A percentile compares a stretch with the other conserved stretches of the same genome.
Conservation (phyloP, 23 tunicate genomes). For the Botrylloides violaceus region DNA sequence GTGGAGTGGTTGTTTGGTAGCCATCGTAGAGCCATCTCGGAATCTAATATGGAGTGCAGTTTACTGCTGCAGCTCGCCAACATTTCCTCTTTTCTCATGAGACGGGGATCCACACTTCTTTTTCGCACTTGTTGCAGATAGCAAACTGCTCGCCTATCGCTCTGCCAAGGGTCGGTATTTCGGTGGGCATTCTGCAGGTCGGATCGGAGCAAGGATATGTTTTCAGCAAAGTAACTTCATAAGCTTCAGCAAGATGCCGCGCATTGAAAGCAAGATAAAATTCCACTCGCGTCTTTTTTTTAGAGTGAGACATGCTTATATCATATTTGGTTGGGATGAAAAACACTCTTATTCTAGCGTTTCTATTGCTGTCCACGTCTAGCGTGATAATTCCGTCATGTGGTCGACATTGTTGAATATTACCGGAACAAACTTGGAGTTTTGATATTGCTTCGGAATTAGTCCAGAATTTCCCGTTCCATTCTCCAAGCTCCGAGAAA, state of each 20-base stretch:
- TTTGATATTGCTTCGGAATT: background rate
- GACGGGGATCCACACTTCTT: too few relatives aligned
- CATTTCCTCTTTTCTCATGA: too few relatives aligned
- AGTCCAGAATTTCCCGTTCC: constrained; percentile 19
- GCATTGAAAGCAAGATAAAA: constrained; percentile 17
- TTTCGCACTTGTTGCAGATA: constrained; percentile 11
- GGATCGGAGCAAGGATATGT: background rate
- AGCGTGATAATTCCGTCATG: constrained; percentile 3
- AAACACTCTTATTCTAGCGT: background rate
- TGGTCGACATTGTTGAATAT: background rate
- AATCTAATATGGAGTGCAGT: too few relatives aligned
- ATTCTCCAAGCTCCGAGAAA: background rate
- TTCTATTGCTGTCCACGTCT: background rate
- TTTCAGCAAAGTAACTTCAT: background rate
- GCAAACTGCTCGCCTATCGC: background rate
- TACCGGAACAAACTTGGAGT: constrained; percentile 15
- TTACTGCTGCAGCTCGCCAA: too few relatives aligned
- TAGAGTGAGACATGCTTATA: background rate
- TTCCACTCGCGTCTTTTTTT: constrained; percentile 11
- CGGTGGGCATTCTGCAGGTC: constrained; percentile 11
- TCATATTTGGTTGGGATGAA: background rate
- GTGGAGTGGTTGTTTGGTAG: too few relatives aligned
- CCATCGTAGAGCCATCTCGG: too few relatives aligned
- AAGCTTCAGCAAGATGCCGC: constrained; percentile 14
- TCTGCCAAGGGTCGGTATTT: constrained; percentile 16